These are phyloP conservation scores for Colinus virginianus DNA, from an alignment of 2,113 vertebrate species.

Conservation along the genomic window DNA sequence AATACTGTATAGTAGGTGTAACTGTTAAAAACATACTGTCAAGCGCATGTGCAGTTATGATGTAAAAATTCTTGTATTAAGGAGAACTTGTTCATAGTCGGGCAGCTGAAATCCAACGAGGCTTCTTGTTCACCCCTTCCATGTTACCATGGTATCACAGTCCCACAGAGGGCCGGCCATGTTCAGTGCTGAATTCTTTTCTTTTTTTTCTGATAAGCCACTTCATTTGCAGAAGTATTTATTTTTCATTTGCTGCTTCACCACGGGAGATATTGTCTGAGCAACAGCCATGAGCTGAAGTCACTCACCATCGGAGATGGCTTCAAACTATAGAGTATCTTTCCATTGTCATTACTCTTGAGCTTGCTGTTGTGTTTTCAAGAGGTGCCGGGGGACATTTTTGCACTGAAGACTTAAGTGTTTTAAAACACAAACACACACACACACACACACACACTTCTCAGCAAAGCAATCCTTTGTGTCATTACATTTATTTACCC, in stretches of 20 bases:
- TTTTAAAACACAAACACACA: conserved; percentile 79
- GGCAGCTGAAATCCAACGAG: conserved; percentile 71
- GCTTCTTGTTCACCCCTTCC: conserved; percentile 39
- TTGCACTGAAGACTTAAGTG: conserved; percentile 84
- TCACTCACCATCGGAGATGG: conserved; percentile 37
- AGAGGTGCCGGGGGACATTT: conserved; percentile 84
- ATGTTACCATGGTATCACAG: not conserved
- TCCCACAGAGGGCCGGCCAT: conserved; percentile 11
- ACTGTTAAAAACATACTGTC: conserved; percentile 60
- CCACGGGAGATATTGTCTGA: not conserved
- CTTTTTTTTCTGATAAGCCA: conserved; percentile 1
- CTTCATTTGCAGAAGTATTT: conserved; percentile 58
- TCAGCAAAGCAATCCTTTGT: conserved; percentile 83
- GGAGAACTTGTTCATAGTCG: conserved; percentile 62
- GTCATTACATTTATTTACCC: conserved; percentile 85
- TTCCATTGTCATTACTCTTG: conserved; percentile 63
- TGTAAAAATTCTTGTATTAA: conserved; percentile 54
- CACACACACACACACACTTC: conserved; percentile 79
- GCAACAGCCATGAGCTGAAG: not conserved
- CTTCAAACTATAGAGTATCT: conserved; percentile 41
- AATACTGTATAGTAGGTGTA: conserved; percentile 61
- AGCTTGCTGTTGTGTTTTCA: conserved; percentile 80
- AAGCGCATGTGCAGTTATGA: conserved; percentile 60
- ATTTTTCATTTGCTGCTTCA: conserved; percentile 43
- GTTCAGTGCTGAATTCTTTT: not conserved